Conservation (phyloP, 2,888 invertebrate species). For the Coenonympha glycerion region DNA sequence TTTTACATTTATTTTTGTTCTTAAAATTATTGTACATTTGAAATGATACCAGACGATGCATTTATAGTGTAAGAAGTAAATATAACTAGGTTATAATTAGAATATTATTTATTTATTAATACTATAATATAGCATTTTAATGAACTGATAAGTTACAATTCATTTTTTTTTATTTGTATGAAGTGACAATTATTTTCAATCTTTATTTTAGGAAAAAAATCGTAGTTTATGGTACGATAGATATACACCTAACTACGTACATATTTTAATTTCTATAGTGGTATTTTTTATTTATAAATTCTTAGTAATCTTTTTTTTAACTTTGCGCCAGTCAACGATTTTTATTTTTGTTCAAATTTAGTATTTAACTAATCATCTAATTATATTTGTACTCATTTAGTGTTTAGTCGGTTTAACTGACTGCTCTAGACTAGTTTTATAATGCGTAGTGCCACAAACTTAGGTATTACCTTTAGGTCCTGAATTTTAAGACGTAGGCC, state of each 20-base stretch:
- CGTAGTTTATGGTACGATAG: too few species aligned
- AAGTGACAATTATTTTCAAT: too few species aligned
- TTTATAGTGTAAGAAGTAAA: conserved; percentile 47
- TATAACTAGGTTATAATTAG: conserved; percentile 3
- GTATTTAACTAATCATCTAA: not conserved
- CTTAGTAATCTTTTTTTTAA: not conserved
- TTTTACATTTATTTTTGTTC: conserved; percentile 2
- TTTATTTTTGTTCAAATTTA: conserved; percentile 11
- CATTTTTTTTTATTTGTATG: too few species aligned
- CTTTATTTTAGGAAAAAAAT: too few species aligned
- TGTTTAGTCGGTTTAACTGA: conserved; percentile 31
- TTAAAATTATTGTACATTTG: conserved; percentile 55
- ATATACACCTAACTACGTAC: too few species aligned
- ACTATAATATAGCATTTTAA: too few species aligned
- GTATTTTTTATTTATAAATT: too few species aligned
- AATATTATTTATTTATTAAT: not conserved
- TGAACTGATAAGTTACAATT: too few species aligned
- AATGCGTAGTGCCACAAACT: conserved; percentile 32
- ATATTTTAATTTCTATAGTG: too few species aligned
- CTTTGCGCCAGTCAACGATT: not conserved
- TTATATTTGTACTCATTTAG: conserved; percentile 20
- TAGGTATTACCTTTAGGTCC: conserved; percentile 12
- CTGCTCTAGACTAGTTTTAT: conserved; percentile 29
- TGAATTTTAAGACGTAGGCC: conserved; percentile 10
- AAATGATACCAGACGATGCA: conserved; percentile 65